Evolutionary conservation across 1,140 invertebrate species (phyloP), one percentile per base, ranked within the genome.

Genomic region (Drosophila kohkoa): DNA sequence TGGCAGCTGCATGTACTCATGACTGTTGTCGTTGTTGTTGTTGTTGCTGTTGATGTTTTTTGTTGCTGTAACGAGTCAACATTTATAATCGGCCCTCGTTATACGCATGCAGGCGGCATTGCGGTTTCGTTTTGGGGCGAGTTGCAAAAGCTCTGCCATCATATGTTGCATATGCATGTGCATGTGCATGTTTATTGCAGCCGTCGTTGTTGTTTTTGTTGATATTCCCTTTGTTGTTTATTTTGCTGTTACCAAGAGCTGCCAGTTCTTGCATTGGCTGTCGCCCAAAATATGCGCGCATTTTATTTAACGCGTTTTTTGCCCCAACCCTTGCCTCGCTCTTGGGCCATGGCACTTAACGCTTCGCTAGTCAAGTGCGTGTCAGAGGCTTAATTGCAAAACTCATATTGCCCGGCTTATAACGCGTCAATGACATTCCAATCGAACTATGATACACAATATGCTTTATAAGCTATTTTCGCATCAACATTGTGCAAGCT

Each of bases 221-320:
- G 11, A 30, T 62, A 48, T 62, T 30, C 45, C 10, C 28, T 35
- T 51, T 74, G 58, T 66, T 74, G 66, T 65, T 67, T 64, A 28
- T 78, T 70, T 60, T 67, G 32, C 59, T 51, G 48, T 70, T 54
- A 72, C 55, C 58, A 62, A 20, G 20, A 25, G 64, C 69, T 55
- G 49, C 60, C 58, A 76, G 67, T 66, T 74, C 74, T 76, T 85
- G 81, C 81, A 77, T 86, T 81, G 81, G 81, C 81, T 77, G 68
- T 73, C 75, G 45, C 55, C 67, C 59, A 81, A 77, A 83, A 74
- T 83, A 77, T 85, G 77, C 58, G 52, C 78, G 54, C 58, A 83
- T 81, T 86, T 86, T 86, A 81, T 81, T 81, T 65, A 81, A 75
- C 75, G 66, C 70, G 51, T 69, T 66, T 75, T 72, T 66, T 69